A percentile compares a stretch with the other conserved stretches of the same genome.
These are phyloP conservation scores for Stichopus horrens DNA, from an alignment of 53 echinoderm and acorn worm species.

Conservation along the genomic window DNA sequence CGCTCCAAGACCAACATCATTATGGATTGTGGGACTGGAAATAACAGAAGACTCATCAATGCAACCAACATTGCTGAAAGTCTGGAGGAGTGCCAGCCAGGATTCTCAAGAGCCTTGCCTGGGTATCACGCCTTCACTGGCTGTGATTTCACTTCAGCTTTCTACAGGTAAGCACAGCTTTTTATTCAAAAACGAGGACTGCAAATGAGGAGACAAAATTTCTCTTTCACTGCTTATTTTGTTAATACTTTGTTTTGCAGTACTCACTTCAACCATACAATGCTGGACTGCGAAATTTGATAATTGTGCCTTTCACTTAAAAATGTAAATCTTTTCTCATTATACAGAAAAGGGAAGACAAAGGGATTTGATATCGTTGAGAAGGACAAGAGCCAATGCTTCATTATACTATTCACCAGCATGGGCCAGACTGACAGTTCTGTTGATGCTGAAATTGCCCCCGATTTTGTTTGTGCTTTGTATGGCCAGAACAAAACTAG, in stretches of 20 bases:
- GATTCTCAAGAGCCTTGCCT: constrained; percentile 57
- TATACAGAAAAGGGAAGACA: constrained; percentile 57
- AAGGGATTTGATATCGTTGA: constrained; percentile 52
- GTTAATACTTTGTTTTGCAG: too few relatives aligned
- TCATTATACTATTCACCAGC: constrained; percentile 42
- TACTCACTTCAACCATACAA: too few relatives aligned
- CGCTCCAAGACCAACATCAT: constrained; percentile 18
- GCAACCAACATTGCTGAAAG: constrained; percentile 50
- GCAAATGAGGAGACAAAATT: too few relatives aligned
- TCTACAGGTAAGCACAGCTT: constrained; percentile 63
- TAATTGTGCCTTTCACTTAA: too few relatives aligned
- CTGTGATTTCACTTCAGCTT: constrained; percentile 67
- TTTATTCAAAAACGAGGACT: too few relatives aligned
- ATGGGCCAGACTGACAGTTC: not conserved
- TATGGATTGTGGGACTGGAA: constrained; percentile 70
- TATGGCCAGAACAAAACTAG: constrained; percentile 50
- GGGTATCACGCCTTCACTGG: constrained; percentile 71
- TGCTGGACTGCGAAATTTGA: too few relatives aligned
- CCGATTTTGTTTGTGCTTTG: constrained; percentile 60
- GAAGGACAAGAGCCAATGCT: constrained; percentile 45
- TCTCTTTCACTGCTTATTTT: too few relatives aligned
- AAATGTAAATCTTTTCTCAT: too few relatives aligned
- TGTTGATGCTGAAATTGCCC: constrained; percentile 48
- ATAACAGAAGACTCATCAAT: constrained; percentile 55
- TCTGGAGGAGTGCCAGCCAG: constrained; percentile 40